Conservation (phyloP, 1,140 invertebrate genomes). For the Euura lappo region DNA sequence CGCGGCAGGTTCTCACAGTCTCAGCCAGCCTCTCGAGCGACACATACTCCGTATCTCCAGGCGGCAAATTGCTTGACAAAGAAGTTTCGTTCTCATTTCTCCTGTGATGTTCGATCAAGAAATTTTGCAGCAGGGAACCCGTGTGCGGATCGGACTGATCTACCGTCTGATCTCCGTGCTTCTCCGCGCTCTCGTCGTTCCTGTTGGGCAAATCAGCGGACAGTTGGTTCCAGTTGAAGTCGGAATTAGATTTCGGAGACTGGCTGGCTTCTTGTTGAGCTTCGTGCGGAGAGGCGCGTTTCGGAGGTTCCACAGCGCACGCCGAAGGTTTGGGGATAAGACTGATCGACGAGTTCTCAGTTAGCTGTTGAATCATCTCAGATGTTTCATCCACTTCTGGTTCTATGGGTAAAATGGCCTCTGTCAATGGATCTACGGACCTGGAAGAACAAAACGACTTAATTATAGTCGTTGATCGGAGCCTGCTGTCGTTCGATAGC, state of each 20-base stretch:
- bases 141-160: constrained; percentile 21
- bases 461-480: neutral
- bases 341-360: constrained; percentile 40
- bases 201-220: constrained; percentile 35
- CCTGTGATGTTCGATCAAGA: constrained; percentile 52
- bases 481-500: neutral
- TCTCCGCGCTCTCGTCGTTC: constrained; percentile 22
- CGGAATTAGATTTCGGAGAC: constrained; percentile 19
- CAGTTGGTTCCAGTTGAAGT: constrained; percentile 48
- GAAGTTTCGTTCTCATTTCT: constrained; percentile 46
- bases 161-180: constrained; percentile 23
- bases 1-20: constrained; percentile 53
- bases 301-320: constrained; percentile 20
- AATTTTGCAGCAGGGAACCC: constrained; percentile 48
- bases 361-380: constrained; percentile 11
- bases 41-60: constrained; percentile 56
- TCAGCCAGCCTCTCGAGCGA: constrained; percentile 58
- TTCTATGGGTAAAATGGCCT: neutral
- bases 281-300: constrained; percentile 16
- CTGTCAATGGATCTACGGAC: neutral
- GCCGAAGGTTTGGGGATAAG: constrained; percentile 43
- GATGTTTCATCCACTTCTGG: constrained; percentile 4
- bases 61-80: constrained; percentile 34
- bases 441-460: neutral
- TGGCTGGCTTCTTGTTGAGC: constrained; percentile 24